phyloP scores from a whole-genome alignment of 2,797 vertebrate genomes.

The Neomorphus geoffroyi region DNA sequence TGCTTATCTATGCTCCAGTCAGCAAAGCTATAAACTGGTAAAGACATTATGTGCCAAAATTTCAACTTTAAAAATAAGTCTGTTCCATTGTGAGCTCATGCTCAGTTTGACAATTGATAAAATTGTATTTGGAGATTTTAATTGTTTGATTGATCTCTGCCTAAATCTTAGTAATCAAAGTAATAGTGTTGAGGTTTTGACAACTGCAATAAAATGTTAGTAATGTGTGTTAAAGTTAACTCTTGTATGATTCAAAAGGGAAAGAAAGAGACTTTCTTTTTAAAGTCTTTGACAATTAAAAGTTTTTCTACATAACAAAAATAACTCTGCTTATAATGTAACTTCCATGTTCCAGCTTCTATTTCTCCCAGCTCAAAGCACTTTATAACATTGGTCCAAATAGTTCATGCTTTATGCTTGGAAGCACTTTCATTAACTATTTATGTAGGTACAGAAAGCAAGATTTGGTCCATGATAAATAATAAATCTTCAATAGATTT shows the following conservation, averaged over 20 bases:
- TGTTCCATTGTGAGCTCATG: constrained; percentile 80
- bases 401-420: constrained; percentile 66
- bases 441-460: constrained; percentile 64
- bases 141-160: constrained; percentile 91
- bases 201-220: constrained; percentile 87
- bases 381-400: constrained; percentile 50
- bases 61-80: constrained; percentile 81
- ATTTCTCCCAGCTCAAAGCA: constrained; percentile 59
- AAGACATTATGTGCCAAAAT: constrained; percentile 69
- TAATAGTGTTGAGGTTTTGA: constrained; percentile 84
- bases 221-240: constrained; percentile 69
- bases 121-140: constrained; percentile 91
- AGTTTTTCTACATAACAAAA: constrained; percentile 48
- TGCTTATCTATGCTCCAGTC: constrained; percentile 79
- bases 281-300: constrained; percentile 51
- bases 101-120: constrained; percentile 83
- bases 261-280: constrained; percentile 51
- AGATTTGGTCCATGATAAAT: constrained; percentile 67
- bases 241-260: constrained; percentile 42
- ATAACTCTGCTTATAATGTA: constrained; percentile 64
- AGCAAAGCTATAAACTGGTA: constrained; percentile 73
- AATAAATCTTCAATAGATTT: constrained; percentile 63
- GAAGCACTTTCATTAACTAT: constrained; percentile 69
- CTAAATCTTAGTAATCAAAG: constrained; percentile 87
- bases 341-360: constrained; percentile 61